Conservation (phyloP, 53 echinoderm and acorn worm species). For the Stichopus horrens region DNA sequence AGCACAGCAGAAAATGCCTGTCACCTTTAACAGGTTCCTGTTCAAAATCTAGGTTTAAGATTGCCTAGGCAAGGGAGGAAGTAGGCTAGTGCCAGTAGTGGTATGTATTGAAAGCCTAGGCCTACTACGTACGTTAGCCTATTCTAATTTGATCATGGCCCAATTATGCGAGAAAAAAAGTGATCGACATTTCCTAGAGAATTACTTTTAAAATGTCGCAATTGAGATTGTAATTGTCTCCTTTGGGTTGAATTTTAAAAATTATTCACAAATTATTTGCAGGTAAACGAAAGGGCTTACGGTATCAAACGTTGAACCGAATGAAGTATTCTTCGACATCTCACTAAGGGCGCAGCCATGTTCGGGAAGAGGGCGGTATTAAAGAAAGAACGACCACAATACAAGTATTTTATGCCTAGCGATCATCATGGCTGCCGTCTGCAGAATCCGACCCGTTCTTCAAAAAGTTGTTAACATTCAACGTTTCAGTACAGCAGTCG, state of each 20-base stretch:
- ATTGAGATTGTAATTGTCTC: background rate
- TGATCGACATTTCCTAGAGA: background rate
- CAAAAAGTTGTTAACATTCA: background rate
- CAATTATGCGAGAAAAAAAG: background rate
- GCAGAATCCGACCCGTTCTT: conserved; percentile 7
- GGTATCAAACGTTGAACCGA: conserved; percentile 1
- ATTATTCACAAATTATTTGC: background rate
- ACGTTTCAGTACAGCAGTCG: background rate
- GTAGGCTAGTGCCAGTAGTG: too few relatives aligned
- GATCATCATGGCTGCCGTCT: conserved; percentile 34
- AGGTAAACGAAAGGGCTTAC: background rate
- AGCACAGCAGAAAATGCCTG: too few relatives aligned
- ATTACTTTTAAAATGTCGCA: background rate
- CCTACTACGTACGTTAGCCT: too few relatives aligned
- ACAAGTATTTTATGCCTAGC: background rate
- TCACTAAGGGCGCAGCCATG: conserved; percentile 26
- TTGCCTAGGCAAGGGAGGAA: too few relatives aligned
- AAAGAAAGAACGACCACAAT: background rate
- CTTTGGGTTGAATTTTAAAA: background rate
- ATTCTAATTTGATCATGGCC: background rate
- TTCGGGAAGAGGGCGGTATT: background rate
- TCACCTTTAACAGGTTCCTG: too few relatives aligned
- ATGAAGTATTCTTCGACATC: background rate
- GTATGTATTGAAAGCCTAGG: too few relatives aligned
- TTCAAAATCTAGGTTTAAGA: too few relatives aligned